These are phyloP conservation scores for Dermatemys mawii DNA, from an alignment of 2,113 vertebrate species.

Conservation along the genomic window DNA sequence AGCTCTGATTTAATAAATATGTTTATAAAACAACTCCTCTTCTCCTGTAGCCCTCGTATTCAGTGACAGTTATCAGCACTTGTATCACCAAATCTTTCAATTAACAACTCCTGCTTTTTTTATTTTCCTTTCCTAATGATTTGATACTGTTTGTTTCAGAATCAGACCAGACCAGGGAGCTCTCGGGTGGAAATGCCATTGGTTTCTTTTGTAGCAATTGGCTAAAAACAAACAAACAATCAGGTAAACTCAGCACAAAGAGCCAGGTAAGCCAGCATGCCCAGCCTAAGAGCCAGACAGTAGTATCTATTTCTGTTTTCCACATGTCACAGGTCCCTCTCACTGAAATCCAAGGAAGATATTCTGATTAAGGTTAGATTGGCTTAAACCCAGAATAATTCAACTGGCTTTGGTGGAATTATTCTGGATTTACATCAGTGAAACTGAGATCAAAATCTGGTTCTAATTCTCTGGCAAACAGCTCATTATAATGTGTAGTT, in stretches of 20 bases:
- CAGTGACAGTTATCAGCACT: neutral
- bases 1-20: slow-evolving; percentile 25
- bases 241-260: slow-evolving; percentile 11
- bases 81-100: neutral
- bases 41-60: neutral
- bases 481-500: neutral
- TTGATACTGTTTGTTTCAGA: neutral
- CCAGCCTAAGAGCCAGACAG: slow-evolving; percentile 20
- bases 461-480: slow-evolving; percentile 17
- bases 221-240: slow-evolving; percentile 8
- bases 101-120: neutral
- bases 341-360: neutral
- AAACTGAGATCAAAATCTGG: slow-evolving; percentile 22
- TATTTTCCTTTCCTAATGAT: neutral
- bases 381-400: slow-evolving; percentile 7
- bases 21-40: neutral
- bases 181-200: neutral
- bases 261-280: neutral
- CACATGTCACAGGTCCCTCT: slow-evolving; percentile 10
- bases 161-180: neutral
- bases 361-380: slow-evolving; percentile 47
- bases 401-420: slow-evolving; percentile 1
- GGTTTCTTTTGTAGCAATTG: neutral
- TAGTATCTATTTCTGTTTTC: slow-evolving; percentile 35
- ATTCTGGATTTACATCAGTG: slow-evolving; percentile 7